Evolutionary conservation across 2,888 invertebrate species (phyloP).

Genomic region (Lissocephala sabroskyi): DNA sequence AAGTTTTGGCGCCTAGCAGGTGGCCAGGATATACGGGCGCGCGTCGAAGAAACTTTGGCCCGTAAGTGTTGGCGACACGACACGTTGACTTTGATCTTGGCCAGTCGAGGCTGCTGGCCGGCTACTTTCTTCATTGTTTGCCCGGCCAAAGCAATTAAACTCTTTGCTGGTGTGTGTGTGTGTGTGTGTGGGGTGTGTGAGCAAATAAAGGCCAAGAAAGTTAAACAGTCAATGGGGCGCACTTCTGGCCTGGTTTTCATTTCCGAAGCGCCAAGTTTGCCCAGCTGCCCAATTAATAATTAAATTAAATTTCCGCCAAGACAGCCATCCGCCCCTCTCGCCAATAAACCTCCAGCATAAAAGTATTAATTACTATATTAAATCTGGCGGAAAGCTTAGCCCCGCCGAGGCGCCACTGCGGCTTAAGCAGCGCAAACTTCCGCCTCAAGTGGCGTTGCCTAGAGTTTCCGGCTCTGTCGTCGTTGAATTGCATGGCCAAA

Average conservation of each 20-base stretch:
- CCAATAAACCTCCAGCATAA: too few species aligned
- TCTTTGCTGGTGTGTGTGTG: conserved; percentile 1
- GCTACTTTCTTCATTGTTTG: conserved; percentile 35
- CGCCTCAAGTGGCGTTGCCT: conserved; percentile 15
- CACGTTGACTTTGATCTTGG: conserved; percentile 58
- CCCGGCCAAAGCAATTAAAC: conserved; percentile 46
- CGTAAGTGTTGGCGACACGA: conserved; percentile 23
- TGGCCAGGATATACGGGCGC: conserved; percentile 31
- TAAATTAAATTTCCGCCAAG: conserved; percentile 48
- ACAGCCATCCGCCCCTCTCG: conserved; percentile 6
- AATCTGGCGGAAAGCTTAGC: conserved; percentile 30
- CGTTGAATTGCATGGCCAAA: conserved; percentile 28
- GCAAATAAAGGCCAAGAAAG: conserved; percentile 30
- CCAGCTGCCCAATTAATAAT: conserved; percentile 48
- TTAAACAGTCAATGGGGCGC: conserved; percentile 29
- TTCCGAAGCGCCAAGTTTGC: too few species aligned
- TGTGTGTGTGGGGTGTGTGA: conserved; percentile 5
- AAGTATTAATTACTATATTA: conserved; percentile 51
- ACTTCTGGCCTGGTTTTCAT: too few species aligned
- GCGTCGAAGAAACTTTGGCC: conserved; percentile 40
- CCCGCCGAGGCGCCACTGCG: conserved; percentile 7
- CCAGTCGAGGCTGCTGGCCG: conserved; percentile 1
- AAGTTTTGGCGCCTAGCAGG: conserved; percentile 42
- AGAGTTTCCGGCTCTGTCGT: conserved; percentile 50
- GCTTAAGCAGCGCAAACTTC: conserved; percentile 33